phyloP scores from a whole-genome alignment of 2,113 vertebrate species.

The Tichodroma muraria region DNA sequence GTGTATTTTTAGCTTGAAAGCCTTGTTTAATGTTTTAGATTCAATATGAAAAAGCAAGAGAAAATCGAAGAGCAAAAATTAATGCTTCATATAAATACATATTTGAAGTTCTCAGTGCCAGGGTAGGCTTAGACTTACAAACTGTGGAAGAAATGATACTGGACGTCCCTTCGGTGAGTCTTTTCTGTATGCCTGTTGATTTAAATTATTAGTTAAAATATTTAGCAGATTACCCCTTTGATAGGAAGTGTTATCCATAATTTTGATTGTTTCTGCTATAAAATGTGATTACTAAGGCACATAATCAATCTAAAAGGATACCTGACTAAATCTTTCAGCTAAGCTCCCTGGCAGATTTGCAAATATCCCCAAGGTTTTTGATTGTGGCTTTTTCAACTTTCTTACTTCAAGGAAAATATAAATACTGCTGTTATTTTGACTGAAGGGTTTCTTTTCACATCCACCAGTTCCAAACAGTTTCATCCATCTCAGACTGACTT shows the following conservation, averaged over 20 bases:
- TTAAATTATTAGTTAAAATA: neutral
- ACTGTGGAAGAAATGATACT: conserved; percentile 79
- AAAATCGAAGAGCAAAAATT: conserved; percentile 67
- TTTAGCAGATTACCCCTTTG: neutral
- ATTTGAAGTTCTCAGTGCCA: conserved; percentile 72
- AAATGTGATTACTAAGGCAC: neutral
- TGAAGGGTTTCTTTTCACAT: neutral
- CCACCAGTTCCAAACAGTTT: neutral
- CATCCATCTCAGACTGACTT: neutral
- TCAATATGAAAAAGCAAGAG: conserved; percentile 71
- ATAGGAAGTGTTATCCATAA: neutral
- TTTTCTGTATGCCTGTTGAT: neutral
- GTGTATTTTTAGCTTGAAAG: neutral
- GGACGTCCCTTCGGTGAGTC: conserved; percentile 77
- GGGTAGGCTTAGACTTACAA: conserved; percentile 60
- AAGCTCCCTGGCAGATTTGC: neutral
- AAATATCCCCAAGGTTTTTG: neutral
- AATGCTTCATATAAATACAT: conserved; percentile 74
- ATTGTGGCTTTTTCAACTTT: neutral
- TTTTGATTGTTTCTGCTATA: neutral
- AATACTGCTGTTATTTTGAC: neutral
- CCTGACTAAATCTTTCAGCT: neutral
- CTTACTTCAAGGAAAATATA: neutral
- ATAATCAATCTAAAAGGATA: neutral
- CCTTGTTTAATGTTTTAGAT: conserved; percentile 54